Evolutionary conservation across 2,888 invertebrate species (phyloP), one percentile per base, ranked within the genome.

Genomic region (Cynaeus angustus): DNA sequence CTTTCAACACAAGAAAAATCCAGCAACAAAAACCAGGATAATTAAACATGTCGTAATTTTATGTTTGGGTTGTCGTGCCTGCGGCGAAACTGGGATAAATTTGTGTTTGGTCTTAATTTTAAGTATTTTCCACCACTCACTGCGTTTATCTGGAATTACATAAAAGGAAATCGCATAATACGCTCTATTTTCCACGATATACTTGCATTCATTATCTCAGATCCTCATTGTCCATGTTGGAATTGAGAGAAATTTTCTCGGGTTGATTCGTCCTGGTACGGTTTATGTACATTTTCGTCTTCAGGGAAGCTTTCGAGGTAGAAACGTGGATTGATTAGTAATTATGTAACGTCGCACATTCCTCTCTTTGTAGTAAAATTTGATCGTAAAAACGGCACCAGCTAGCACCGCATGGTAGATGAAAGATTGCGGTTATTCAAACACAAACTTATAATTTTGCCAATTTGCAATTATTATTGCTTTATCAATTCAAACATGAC

Each of bases 81-180:
- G 12, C 28, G 9, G 26, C 26, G 56, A 26, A 59, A 26, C 21
- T 21, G 8, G 5, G 9, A 61, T 33, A 38, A 52, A 55, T 55
- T 66, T 48, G 7, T 58, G 37, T 26, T 53, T 52, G n/a, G 38
- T 52, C 7, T 50, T 50, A 16, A 50, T 52, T 52, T 62, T 52
- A 28, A 61, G n/a, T 3, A 46, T 10, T 33, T 48, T 58, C 55
- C 55, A 37, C 26, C 58, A 58, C 45, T 58, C 46, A 59, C 46
- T 46, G 30, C 5, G 38, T 38, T n/a, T 56, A 16, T 33, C 8
- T 3, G 41, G 12, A 43, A 66, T 66, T 66, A 30, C 52, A 33
- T 41, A 66, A 66, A 50, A 66, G 66, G 66, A 66, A 66, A 30
- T 66, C 52, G 13, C n/a, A 41, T 66, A 59, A 14, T 66, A 66